These are phyloP conservation scores for Hyperoplus immaculatus DNA, from an alignment of 2,797 vertebrate species.

Conservation along the genomic window DNA sequence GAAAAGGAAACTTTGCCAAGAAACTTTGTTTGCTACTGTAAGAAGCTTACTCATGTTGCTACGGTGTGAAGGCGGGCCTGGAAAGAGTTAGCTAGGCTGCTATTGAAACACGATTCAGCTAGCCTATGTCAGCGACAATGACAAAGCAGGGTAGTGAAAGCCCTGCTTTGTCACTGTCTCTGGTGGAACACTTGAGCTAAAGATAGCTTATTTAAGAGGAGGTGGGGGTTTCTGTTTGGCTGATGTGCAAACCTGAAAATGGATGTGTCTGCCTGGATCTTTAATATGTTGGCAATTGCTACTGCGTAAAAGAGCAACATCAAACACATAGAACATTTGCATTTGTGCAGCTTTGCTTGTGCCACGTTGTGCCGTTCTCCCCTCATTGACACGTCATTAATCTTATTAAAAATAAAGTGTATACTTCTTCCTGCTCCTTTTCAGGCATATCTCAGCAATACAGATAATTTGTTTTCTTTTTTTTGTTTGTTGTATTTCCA, in stretches of 20 bases:
- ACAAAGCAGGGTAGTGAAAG: neutral
- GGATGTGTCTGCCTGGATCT: neutral
- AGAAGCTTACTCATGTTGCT: neutral
- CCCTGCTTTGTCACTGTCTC: too few relatives aligned
- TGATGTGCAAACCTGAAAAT: conserved; percentile 5
- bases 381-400: neutral
- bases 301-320: neutral
- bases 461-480: too few relatives aligned
- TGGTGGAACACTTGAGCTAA: neutral
- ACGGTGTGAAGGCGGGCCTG: neutral
- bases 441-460: too few relatives aligned
- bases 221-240: neutral
- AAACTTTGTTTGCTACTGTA: neutral
- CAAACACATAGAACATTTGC: neutral
- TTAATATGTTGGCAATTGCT: neutral
- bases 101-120: neutral
- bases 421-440: too few relatives aligned
- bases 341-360: neutral
- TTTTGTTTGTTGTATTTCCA: too few relatives aligned
- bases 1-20: neutral
- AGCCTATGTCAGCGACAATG: neutral
- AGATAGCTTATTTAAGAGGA: neutral
- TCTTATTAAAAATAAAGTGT: too few relatives aligned
- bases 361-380: neutral
- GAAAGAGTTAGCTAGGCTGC: neutral